Conservation (phyloP, 1,140 invertebrate species). For the Neodiprion pinetum region DNA sequence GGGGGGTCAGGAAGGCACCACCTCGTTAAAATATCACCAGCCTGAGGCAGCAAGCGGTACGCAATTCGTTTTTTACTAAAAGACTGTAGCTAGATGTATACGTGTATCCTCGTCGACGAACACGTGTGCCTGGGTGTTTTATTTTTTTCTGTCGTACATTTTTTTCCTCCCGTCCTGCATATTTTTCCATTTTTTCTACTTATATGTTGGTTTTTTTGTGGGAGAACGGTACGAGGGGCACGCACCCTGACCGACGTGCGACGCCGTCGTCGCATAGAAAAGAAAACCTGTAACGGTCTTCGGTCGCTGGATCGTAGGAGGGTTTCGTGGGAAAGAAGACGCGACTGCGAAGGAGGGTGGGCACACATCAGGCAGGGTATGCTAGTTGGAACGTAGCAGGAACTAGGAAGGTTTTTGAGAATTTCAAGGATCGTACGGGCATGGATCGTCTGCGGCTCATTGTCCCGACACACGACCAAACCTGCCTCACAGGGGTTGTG, state of each 20-base stretch:
- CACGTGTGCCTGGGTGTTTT: background rate
- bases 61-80: background rate
- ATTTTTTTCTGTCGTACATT: background rate
- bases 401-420: background rate
- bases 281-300: conserved; percentile 51
- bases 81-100: background rate
- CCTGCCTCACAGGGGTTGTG: background rate
- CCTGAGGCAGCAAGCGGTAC: background rate
- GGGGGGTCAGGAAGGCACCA: background rate
- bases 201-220: background rate
- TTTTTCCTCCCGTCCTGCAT: background rate
- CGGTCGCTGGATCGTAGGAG: conserved; percentile 25
- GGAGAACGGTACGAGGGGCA: background rate
- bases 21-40: conserved; percentile 1
- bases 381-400: no score
- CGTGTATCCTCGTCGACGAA: background rate
- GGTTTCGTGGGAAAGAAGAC: conserved; percentile 51
- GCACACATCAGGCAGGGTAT: background rate
- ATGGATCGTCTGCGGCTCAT: background rate
- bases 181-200: no score
- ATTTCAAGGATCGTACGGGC: background rate
- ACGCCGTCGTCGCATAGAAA: conserved; percentile 40
- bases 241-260: conserved; percentile 26
- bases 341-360: background rate
- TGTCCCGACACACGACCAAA: conserved; percentile 6